These are phyloP conservation scores for Hybos culiciformis DNA, from an alignment of 2,888 invertebrate genomes.

Conservation along the genomic window DNA sequence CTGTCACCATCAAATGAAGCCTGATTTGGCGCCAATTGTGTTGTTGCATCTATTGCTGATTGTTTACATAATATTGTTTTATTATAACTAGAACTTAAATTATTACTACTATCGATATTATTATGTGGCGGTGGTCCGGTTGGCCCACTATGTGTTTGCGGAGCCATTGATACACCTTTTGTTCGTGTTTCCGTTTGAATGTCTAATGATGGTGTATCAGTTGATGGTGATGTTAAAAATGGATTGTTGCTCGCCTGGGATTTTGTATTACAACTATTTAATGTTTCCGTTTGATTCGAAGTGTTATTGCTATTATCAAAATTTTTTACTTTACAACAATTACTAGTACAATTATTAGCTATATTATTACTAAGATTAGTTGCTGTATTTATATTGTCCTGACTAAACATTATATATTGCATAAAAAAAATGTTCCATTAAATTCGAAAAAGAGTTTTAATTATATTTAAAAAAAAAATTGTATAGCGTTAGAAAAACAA, in stretches of 20 bases:
- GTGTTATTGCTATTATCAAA: slow-evolving; percentile 13
- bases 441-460: too few relatives aligned
- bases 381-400: background rate
- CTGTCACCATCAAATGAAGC: background rate
- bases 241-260: background rate
- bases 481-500: too few relatives aligned
- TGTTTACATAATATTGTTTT: slow-evolving; percentile 1
- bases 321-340: background rate
- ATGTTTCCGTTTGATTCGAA: slow-evolving; percentile 16
- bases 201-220: background rate
- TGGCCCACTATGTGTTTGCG: slow-evolving; percentile 37
- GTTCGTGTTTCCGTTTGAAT: slow-evolving; percentile 26
- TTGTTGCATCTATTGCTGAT: background rate
- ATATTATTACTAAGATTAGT: background rate
- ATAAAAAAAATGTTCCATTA: too few relatives aligned
- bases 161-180: slow-evolving; percentile 36
- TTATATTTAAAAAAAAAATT: too few relatives aligned
- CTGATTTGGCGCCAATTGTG: background rate
- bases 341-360: background rate
- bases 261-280: slow-evolving; percentile 6
- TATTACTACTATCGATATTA: slow-evolving; percentile 1
- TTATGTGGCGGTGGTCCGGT: slow-evolving; percentile 31
- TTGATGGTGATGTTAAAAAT: slow-evolving; percentile 4
- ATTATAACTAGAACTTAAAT: slow-evolving; percentile 2
- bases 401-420: too few relatives aligned